phyloP scores from a whole-genome alignment of 2,797 vertebrate species.

The Glossophaga mutica region DNA sequence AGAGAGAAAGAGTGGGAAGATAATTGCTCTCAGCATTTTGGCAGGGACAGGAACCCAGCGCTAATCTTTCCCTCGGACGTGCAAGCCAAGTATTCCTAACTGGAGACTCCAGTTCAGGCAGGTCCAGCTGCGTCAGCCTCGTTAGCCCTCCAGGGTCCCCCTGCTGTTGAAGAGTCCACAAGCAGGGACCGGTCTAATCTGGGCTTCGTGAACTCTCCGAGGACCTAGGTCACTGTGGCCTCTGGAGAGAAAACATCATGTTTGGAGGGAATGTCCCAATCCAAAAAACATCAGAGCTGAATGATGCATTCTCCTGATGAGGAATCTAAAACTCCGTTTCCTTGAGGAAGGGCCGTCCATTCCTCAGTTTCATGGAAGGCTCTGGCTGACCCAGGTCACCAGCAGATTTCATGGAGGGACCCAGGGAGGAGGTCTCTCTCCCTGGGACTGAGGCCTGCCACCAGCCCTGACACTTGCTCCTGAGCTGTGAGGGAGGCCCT shows the following conservation, averaged over 20 bases:
- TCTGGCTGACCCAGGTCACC: not conserved
- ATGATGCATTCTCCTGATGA: not conserved
- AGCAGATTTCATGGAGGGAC: not conserved
- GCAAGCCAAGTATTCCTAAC: not conserved
- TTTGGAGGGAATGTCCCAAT: not conserved
- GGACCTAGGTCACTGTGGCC: not conserved
- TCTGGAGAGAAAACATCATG: not conserved
- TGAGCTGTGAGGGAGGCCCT: not conserved
- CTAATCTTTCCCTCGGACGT: not conserved
- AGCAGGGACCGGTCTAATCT: not conserved
- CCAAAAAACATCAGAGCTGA: not conserved
- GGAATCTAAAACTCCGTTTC: not conserved
- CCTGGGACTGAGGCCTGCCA: not conserved
- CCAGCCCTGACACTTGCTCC: not conserved
- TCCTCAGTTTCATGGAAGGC: not conserved
- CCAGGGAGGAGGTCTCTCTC: not conserved
- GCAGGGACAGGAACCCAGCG: not conserved
- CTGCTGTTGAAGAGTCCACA: not conserved
- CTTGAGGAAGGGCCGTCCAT: not conserved
- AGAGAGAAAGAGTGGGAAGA: not conserved
- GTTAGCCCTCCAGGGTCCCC: not conserved
- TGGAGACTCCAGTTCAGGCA: not conserved
- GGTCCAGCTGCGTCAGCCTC: not conserved
- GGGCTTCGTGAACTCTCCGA: not conserved
- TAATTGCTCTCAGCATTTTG: not conserved